Evolutionary conservation across 2,113 vertebrate genomes (phyloP), one percentile per base, ranked within the genome.

Genomic region (Mustelus asterias): DNA sequence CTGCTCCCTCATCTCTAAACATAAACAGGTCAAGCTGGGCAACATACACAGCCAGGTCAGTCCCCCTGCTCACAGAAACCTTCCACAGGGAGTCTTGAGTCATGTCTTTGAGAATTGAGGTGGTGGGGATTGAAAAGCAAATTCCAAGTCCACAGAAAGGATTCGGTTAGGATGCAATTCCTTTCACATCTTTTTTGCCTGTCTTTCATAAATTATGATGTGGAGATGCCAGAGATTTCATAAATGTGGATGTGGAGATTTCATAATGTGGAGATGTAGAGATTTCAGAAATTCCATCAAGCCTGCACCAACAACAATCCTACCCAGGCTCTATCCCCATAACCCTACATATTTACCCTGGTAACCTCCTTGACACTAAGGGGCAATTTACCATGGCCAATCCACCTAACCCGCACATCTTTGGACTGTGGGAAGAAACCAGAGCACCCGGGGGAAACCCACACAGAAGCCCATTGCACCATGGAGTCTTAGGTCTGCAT

Each of bases 101-200:
- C 96, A 96, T 69, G 96, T 54, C 96, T 96, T 95, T 58, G 7
- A 96, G 97, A 88, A 94, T 96, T 26, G 58, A 58, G 78, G 54
- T 96, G 78, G 96, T 69, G 97, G 97, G 14, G n/a, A 13, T 67
- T 65, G n/a, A 37, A 33, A 67, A 22, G 33, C 22, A 18, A 41
- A 37, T 60, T 94, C 60, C 67, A 65, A 65, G 2, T 60, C 90
- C 24, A 37, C 63, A 69, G 22, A 94, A 41, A 69, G 90, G 44
- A 97, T 98, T 97, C 97, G 97, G 97, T 97, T 97, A 97, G 98
- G 97, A 98, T 97, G 97, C 98, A 97, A 97, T 96, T 96, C 94
- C 48, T 96, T 97, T 95, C 96, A 96, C 97, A 97, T 97, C 97
- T 97, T 97, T 96, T 96, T 96, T 97, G 97, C 97, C 97, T 97